Base-by-base conservation (phyloP, 2,113 vertebrate species). In the Ranitomeya variabilis region DNA sequence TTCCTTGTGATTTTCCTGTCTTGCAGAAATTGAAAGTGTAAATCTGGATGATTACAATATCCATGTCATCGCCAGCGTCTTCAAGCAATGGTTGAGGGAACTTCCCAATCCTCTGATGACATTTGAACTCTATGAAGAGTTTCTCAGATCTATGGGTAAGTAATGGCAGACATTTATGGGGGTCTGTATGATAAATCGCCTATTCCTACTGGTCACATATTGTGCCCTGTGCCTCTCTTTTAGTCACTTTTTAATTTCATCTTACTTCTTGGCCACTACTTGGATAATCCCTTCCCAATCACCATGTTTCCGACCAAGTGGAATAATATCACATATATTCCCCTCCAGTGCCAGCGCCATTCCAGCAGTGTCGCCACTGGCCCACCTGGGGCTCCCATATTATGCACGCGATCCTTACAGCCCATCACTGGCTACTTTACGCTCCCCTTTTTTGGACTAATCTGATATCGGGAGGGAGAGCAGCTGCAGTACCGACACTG, bases 1-100 rank as follows among this genome's bases (percentile, higher is more conserved):
- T 71, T 55, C 52, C 21, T 37, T 81, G 23, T 62, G 26, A 1
- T 64, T 91, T 91, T 77, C 86, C 81, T 89, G 2, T 90, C 0
- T 83, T 54, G 81, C 93, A 99, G 99, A 99, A 92, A 95, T 97
- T 0, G 95, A 97, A 51, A 96, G 83, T 31, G 96, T 97, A 88
- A 99, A 97, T 93, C 94, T 99, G 80, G 99, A 99, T 0, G 97
- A 99, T 92, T 99, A 99, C 94, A 99, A 97, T 92, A 99, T 99
- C 92, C 97, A 99, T 0, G 99, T 99, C 79, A 99, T 99, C 0
- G 99, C 95, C 51, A 99, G 99, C 0, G 99, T 99, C 15, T 98
- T 99, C 92, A 99, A 99, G 91, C 99, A 99, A 90, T 99, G 99
- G 99, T 95, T 99, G 85, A 95, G 99, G 57, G 99, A 99, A 86